Percentiles rank a stretch among this genome's conserved stretches.
Evolutionary conservation across 2,888 invertebrate species (phyloP).

Genomic region (Melanostoma scalare): DNA sequence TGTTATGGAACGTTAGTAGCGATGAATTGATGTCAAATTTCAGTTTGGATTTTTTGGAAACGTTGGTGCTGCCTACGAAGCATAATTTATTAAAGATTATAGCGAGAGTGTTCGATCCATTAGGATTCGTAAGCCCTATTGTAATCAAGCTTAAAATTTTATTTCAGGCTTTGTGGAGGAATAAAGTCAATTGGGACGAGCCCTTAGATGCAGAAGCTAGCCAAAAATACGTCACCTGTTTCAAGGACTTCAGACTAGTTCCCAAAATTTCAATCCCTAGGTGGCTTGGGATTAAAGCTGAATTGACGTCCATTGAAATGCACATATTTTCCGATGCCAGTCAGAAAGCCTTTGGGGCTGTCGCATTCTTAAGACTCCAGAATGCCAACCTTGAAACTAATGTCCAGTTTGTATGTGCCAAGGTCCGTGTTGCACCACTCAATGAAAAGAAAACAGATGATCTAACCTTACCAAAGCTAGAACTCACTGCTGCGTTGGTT

Average conservation of each 20-base stretch:
- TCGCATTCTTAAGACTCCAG: neutral
- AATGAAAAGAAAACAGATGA: neutral
- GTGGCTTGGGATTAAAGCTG: neutral
- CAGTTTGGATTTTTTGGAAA: too few species aligned
- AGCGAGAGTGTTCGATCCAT: neutral
- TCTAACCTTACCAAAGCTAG: constrained; percentile 16
- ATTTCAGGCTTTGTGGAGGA: neutral
- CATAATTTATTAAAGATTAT: too few species aligned
- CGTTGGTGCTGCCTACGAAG: too few species aligned
- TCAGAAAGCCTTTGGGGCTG: neutral
- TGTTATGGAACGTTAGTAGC: neutral
- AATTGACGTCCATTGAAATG: too few species aligned
- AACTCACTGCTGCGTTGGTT: constrained; percentile 13
- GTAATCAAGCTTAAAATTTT: neutral
- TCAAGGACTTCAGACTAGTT: neutral
- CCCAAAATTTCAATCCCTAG: neutral
- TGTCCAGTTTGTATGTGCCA: neutral
- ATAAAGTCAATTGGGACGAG: neutral
- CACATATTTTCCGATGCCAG: constrained; percentile 1
- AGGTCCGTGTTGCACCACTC: neutral
- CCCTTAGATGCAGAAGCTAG: neutral
- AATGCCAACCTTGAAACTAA: neutral
- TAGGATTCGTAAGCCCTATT: neutral
- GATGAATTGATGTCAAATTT: neutral
- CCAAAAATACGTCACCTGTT: neutral